Percentiles rank a stretch among this genome's conserved stretches.
Conservation (phyloP, 2,113 vertebrate genomes). For the Typhlomys cinereus region DNA sequence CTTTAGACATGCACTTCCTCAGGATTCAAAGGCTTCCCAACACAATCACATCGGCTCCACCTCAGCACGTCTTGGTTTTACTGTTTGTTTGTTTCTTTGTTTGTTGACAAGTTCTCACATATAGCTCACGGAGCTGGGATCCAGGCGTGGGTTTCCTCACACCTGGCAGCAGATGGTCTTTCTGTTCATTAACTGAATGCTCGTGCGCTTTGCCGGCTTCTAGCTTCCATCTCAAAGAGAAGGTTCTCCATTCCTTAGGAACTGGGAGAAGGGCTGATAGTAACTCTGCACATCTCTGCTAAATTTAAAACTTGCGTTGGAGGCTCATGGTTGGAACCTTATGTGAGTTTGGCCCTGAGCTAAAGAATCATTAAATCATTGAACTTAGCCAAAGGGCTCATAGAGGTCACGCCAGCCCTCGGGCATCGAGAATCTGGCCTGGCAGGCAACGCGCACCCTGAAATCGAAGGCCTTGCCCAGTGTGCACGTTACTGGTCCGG, state of each 20-base stretch:
- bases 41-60: slow-evolving; percentile 22
- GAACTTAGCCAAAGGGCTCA: slow-evolving; percentile 47
- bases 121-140: not conserved
- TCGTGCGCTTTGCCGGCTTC: not conserved
- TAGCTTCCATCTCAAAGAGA: not conserved
- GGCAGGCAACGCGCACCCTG: no score
- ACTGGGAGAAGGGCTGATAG: slow-evolving; percentile 11
- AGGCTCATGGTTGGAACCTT: slow-evolving; percentile 61
- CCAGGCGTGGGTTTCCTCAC: not conserved
- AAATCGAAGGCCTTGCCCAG: not conserved
- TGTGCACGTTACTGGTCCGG: not conserved
- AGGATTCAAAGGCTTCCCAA: not conserved
- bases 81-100: not conserved
- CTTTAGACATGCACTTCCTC: not conserved
- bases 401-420: slow-evolving; percentile 62
- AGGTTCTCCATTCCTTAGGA: not conserved
- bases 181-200: not conserved
- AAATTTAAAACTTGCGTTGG: slow-evolving; percentile 69
- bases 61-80: not conserved
- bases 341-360: slow-evolving; percentile 62
- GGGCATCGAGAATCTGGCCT: slow-evolving; percentile 40
- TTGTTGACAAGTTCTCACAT: not conserved
- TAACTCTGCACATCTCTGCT: slow-evolving; percentile 47
- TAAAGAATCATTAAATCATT: slow-evolving; percentile 68
- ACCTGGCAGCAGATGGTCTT: not conserved